Base-by-base conservation (phyloP, 2,888 invertebrate species). In the Dryobotodes eremita region DNA sequence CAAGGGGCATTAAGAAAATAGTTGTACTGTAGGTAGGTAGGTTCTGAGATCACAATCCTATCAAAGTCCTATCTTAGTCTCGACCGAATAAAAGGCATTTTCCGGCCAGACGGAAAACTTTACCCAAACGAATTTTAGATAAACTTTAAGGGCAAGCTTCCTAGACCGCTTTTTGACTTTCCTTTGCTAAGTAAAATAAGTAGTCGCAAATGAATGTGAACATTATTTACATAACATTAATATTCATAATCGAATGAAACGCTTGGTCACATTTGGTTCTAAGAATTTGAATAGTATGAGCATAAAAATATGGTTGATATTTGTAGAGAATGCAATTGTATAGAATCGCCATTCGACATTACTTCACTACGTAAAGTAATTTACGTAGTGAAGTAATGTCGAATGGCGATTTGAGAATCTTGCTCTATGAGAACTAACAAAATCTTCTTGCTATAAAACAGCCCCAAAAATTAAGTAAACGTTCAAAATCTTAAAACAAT, bases 401-500 rank as follows among this genome's bases (percentile, higher is more conserved):
- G n/a, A n/a, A n/a, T 20, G n/a, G 36, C 11, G 17, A 70, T 36
- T 17, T 62, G 11, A 62, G 17, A 62, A 70, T 42, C n/a, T 20
- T 42, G 70, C 36, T 11, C 61, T 61, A 42, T 36, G 7, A 48
- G 46, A 31, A 48, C 61, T 57, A 65, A 61, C 57, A 53, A 55
- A 55, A 73, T 73, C 64, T 71, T 64, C 15, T 20, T 48, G 23
- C 73, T 17, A 68, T 81, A 82, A 82, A 80, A 79, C 50, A 64
- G n/a, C 15, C 53, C 46, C 11, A 36, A 79, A 48, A 65, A 68
- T 62, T 31, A 62, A 81, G 69, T 36, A 59, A 74, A 76, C 70
- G 46, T 26, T 70, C 26, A 42, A 68, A 84, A 75, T 64, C 64
- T 72, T 61, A 69, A 57, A 81, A 84, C 72, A 70, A 77, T 70